Conservation (phyloP, 35 echinoderm and acorn worm genomes). For the Chiridota heheva region DNA sequence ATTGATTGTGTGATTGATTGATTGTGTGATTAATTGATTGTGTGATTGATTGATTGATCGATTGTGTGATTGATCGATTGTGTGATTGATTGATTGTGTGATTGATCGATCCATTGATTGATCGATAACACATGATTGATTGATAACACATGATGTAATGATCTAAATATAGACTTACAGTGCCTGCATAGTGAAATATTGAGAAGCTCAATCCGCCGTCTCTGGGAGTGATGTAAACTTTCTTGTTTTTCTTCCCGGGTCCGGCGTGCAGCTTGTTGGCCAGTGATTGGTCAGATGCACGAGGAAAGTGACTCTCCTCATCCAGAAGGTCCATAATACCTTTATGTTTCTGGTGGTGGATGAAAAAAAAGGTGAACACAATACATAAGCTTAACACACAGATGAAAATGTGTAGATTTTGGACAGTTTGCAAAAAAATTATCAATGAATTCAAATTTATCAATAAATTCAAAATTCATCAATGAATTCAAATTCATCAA, state of each 20-base stretch:
- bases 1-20: too few relatives aligned
- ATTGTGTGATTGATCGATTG: too few relatives aligned
- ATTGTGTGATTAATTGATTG: too few relatives aligned
- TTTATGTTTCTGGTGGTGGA: conserved; percentile 62
- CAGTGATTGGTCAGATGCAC: conserved; percentile 69
- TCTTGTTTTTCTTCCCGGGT: conserved; percentile 63
- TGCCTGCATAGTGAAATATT: conserved; percentile 95
- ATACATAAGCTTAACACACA: background rate
- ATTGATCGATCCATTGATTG: too few relatives aligned
- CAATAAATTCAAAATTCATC: too few relatives aligned
- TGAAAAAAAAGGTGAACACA: background rate
- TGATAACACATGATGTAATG: too few relatives aligned
- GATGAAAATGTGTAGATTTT: background rate
- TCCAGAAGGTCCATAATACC: conserved; percentile 82
- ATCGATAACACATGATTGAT: too few relatives aligned
- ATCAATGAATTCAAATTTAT: too few relatives aligned
- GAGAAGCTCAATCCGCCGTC: conserved; percentile 74
- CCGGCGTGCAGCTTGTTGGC: conserved; percentile 96
- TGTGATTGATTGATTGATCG: too few relatives aligned
- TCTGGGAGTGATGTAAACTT: conserved; percentile 76
- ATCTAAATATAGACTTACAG: conserved; percentile 77
- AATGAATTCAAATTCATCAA: too few relatives aligned
- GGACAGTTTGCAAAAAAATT: background rate
- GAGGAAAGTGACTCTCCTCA: conserved; percentile 95
- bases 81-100: too few relatives aligned